Base-by-base conservation (phyloP, 64 coral and sea anemone genomes). In the Cladopsammia gracilis region DNA sequence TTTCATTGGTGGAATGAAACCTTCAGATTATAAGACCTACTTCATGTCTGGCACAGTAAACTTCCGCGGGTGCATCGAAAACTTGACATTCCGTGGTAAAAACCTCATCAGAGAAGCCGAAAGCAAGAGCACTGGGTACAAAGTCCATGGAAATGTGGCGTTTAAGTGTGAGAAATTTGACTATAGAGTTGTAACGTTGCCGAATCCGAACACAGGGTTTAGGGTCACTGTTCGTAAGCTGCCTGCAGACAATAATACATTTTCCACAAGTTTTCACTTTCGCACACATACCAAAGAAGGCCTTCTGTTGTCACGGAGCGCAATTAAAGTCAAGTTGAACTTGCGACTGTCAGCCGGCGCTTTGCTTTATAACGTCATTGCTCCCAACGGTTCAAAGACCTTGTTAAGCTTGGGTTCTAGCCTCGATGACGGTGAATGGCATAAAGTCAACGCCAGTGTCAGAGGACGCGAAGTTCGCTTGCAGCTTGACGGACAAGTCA, bases 401-500 rank as follows among this genome's bases (percentile, higher is more conserved):
- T 4, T 49, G 51, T 49, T 94, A n/a, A 68, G 45, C 57, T 43
- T 91, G 64, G 92, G 88, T 60, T 75, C 58, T 50, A 69, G 75
- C 45, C 73, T 98, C 60, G 24, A 94, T 16, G 88, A 98, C 42
- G 96, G 96, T 0, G 88, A 98, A 94, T 94, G 92, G 96, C 96
- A 98, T 81, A 62, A 65, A 8, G 96, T 94, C 7, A 67, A 98
- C 23, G 88, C 82, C 0, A 82, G 76, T 20, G 47, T 94, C 16
- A 52, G 0, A 5, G 80, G 48, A 16, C n/a, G 16, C 1, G 70
- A 91, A 42, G 76, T 91, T 13, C 19, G 44, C 1, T 13, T 98
- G n/a, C 68, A 54, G 22, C 57, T 98, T 18, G 92, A 98, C 66
- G 73, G 52, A 2, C 9, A 58, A 46, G 66, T 58, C 0, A 72